Base-by-base conservation (phyloP, 2,797 vertebrate genomes). In the Karalla daura region DNA sequence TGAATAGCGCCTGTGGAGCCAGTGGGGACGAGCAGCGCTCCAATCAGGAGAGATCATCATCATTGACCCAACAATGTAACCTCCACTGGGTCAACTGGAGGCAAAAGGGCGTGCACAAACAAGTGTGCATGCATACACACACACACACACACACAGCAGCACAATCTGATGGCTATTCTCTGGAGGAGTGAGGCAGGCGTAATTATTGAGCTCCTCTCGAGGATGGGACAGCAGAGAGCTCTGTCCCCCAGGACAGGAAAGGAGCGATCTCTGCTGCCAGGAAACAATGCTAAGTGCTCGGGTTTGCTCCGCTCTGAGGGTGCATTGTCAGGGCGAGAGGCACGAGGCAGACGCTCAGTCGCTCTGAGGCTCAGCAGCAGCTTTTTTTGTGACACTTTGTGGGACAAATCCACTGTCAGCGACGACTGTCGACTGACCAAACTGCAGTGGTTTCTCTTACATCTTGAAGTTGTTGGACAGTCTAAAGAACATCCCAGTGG, bases 171-270 rank as follows among this genome's bases (percentile, higher is more conserved):
- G 46, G n/a, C 30, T 23, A 39, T 46, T 74, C 53, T 62, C 56
- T n/a, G 35, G 41, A 21, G 59, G 17, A 76, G n/a, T 61, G 59
- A 27, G 53, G 80, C 44, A 52, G 47, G 32, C 64, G 36, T 40
- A 65, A 46, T 64, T 68, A 79, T 64, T 67, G 52, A 81, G 47
- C 53, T 56, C 17, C 44, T 56, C 25, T 33, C 11, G 35, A 72
- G 50, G 55, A 71, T 17, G 35, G 36, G 25, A 58, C 18, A 64
- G 6, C 7, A 14, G 33, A 60, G n/a, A 53, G 25, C 14, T 51
- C 56, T 66, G 14, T 41, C 18, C 8, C 2, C 5, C 25, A 33
- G 39, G 58, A 74, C 64, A 70, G 15, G 17, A 35, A 8, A 6
- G n/a, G 37, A 53, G 21, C n/a, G 24, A 44, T 9, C 5, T n/a